Percentiles rank a stretch among this genome's conserved stretches.
Evolutionary conservation across 1,140 invertebrate genomes (phyloP).

Genomic region (Bradysia coprophila): DNA sequence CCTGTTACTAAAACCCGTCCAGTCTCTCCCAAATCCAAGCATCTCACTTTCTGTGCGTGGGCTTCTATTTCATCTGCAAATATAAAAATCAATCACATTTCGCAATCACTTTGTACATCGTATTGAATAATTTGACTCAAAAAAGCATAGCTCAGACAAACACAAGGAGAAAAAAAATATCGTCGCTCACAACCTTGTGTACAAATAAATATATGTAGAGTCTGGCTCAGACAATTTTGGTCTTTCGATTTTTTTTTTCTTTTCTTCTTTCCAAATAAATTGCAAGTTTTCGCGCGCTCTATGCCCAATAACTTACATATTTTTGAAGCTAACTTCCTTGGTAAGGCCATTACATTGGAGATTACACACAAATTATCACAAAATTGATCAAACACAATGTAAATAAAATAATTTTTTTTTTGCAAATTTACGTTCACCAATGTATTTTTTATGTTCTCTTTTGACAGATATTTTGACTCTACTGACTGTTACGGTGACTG

Average conservation of each 20-base stretch:
- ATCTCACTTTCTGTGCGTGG: constrained; percentile 67
- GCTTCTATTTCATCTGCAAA: constrained; percentile 70
- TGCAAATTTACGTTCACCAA: too few relatives aligned
- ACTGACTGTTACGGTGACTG: too few relatives aligned
- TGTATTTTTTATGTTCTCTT: too few relatives aligned
- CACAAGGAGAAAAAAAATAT: not conserved
- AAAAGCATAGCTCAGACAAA: not conserved
- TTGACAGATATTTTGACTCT: too few relatives aligned
- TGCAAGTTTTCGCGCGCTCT: not conserved
- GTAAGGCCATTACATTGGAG: constrained; percentile 16
- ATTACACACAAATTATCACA: too few relatives aligned
- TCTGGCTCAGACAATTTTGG: not conserved
- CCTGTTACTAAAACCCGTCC: constrained; percentile 87
- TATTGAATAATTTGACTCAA: not conserved
- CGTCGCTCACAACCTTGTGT: not conserved
- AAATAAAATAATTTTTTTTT: too few relatives aligned
- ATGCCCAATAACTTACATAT: constrained; percentile 12
- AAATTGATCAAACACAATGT: too few relatives aligned
- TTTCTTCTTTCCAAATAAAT: constrained; percentile 1
- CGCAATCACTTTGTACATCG: not conserved
- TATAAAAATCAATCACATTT: not conserved
- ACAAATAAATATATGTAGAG: not conserved
- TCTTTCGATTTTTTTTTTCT: not conserved
- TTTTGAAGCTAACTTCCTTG: constrained; percentile 13
- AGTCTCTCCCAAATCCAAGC: constrained; percentile 72